Conservation (phyloP, 2,888 invertebrate species). For the Pyrrhia umbra region DNA sequence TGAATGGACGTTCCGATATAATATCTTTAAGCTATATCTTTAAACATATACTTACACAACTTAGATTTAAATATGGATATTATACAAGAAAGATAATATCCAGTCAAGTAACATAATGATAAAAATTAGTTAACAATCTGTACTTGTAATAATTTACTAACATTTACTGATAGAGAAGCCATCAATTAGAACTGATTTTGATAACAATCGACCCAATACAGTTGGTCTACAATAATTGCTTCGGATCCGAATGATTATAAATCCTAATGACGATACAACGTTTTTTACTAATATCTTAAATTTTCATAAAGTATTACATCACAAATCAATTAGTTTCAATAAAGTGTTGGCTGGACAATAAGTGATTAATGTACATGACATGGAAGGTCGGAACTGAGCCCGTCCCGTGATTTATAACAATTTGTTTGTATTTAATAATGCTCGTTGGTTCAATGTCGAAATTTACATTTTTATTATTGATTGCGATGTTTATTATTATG, state of each 20-base stretch:
- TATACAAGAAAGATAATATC: slow-evolving; percentile 9
- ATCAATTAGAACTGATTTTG: slow-evolving; percentile 48
- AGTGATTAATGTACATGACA: slow-evolving; percentile 59
- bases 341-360: slow-evolving; percentile 57
- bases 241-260: slow-evolving; percentile 24
- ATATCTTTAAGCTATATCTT: slow-evolving; percentile 12
- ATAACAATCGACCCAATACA: slow-evolving; percentile 30
- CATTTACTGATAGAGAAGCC: slow-evolving; percentile 52
- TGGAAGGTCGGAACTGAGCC: slow-evolving; percentile 54
- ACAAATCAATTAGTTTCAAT: slow-evolving; percentile 64
- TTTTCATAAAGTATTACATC: slow-evolving; percentile 42
- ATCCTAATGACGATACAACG: slow-evolving; percentile 19
- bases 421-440: slow-evolving; percentile 63
- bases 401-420: slow-evolving; percentile 54
- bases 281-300: slow-evolving; percentile 33
- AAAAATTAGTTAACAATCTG: slow-evolving; percentile 37
- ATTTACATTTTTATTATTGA: slow-evolving; percentile 60
- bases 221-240: slow-evolving; percentile 7
- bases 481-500: slow-evolving; percentile 46
- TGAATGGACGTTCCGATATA: slow-evolving; percentile 27
- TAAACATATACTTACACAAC: no score
- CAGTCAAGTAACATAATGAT: slow-evolving; percentile 14
- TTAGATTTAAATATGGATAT: slow-evolving; percentile 6
- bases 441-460: slow-evolving; percentile 59
- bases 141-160: slow-evolving; percentile 31